Conservation (phyloP, 1,140 invertebrate species). For the Bombus sylvicola region DNA sequence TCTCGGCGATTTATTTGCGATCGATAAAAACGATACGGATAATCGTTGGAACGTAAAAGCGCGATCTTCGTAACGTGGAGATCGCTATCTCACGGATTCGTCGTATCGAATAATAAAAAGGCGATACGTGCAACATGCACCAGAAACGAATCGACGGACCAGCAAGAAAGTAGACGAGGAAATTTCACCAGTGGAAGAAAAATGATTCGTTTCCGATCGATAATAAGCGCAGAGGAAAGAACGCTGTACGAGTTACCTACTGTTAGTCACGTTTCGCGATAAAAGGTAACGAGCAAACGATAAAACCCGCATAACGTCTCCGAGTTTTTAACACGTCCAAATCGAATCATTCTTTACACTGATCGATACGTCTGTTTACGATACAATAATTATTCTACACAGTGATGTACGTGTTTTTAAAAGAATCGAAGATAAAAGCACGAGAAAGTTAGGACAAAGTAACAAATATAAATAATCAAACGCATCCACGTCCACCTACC, state of each 20-base stretch:
- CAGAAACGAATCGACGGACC: neutral
- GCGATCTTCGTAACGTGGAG: no score
- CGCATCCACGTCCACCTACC: neutral
- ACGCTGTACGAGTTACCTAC: neutral
- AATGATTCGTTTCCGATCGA: neutral
- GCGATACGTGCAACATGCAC: fast-evolving
- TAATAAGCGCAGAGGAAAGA: no score
- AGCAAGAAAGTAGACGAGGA: neutral
- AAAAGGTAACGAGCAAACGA: neutral
- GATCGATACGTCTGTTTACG: neutral
- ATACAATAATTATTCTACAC: neutral
- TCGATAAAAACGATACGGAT: no score
- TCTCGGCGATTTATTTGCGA: no score
- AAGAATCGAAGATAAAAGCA: neutral
- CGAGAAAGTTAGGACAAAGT: neutral
- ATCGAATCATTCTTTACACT: neutral
- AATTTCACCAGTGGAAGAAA: neutral
- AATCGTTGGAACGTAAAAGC: no score
- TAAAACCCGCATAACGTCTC: neutral
- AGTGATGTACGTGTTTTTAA: neutral
- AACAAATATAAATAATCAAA: neutral
- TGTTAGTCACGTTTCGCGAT: neutral
- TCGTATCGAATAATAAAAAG: no score
- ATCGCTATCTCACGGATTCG: no score
- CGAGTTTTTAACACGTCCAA: neutral